These are phyloP conservation scores for Pseudomyrmex concolor DNA, from an alignment of 1,140 invertebrate species.

Conservation along the genomic window DNA sequence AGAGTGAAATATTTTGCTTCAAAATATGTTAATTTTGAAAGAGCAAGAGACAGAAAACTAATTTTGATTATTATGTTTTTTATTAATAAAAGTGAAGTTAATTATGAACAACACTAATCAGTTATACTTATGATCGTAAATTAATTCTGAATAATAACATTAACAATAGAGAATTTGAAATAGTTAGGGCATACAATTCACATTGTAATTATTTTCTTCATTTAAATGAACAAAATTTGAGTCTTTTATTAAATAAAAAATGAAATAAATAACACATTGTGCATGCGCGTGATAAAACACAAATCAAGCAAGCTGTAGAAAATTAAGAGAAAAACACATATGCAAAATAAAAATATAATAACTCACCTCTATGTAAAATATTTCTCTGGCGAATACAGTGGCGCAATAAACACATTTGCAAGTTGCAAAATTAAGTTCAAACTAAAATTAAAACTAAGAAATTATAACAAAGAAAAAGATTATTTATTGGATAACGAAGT, in stretches of 20 bases:
- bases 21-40: slow-evolving; percentile 28
- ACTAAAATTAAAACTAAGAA: slow-evolving; percentile 58
- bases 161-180: neutral
- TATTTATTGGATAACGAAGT: slow-evolving; percentile 58
- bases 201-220: no score
- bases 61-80: neutral
- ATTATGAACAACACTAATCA: neutral
- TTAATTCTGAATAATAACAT: neutral
- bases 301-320: slow-evolving; percentile 67
- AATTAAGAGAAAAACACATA: slow-evolving; percentile 37
- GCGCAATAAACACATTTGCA: slow-evolving; percentile 62
- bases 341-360: slow-evolving; percentile 74
- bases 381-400: slow-evolving; percentile 60
- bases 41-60: neutral
- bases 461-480: slow-evolving; percentile 54
- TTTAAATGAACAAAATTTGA: no score
- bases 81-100: slow-evolving; percentile 13
- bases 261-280: slow-evolving; percentile 8
- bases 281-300: slow-evolving; percentile 41
- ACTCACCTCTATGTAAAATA: slow-evolving; percentile 71
- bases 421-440: slow-evolving; percentile 64
- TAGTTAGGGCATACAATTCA: no score
- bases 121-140: neutral
- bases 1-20: neutral
- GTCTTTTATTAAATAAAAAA: no score